phyloP scores from a whole-genome alignment of 2,888 invertebrate species.

The Cryptosula pallasiana region DNA sequence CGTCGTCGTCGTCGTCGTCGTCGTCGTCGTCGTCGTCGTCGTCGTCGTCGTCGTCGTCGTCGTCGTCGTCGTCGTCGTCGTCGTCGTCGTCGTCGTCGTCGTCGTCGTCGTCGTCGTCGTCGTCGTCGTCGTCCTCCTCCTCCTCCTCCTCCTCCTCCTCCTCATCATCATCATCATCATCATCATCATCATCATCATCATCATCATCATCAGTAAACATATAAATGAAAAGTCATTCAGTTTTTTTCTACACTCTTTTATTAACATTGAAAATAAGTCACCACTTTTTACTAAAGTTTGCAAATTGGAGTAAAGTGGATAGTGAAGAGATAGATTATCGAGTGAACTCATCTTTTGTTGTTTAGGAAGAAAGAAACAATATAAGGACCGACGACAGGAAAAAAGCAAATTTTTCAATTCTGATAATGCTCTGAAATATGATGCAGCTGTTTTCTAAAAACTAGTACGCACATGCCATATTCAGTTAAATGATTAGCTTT shows the following conservation, averaged over 20 bases:
- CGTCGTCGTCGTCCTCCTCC: not conserved
- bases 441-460: too few relatives aligned
- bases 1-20: constrained; percentile 10
- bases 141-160: not conserved
- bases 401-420: not conserved
- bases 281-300: too few relatives aligned
- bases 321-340: too few relatives aligned
- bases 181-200: constrained; percentile 10
- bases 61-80: constrained; percentile 10
- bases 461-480: too few relatives aligned
- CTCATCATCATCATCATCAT: too few relatives aligned
- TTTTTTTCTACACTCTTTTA: not conserved
- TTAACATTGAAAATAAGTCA: too few relatives aligned
- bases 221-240: not conserved
- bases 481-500: too few relatives aligned
- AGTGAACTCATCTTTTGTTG: too few relatives aligned
- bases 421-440: too few relatives aligned
- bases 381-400: not conserved
- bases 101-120: constrained; percentile 10
- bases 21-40: constrained; percentile 10
- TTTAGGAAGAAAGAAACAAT: too few relatives aligned
- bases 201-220: constrained; percentile 1
- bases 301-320: too few relatives aligned
- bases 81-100: constrained; percentile 10
- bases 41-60: constrained; percentile 10